Evolutionary conservation across 2,797 vertebrate genomes (phyloP).

Genomic region (Myoxocephalus aenaeus): DNA sequence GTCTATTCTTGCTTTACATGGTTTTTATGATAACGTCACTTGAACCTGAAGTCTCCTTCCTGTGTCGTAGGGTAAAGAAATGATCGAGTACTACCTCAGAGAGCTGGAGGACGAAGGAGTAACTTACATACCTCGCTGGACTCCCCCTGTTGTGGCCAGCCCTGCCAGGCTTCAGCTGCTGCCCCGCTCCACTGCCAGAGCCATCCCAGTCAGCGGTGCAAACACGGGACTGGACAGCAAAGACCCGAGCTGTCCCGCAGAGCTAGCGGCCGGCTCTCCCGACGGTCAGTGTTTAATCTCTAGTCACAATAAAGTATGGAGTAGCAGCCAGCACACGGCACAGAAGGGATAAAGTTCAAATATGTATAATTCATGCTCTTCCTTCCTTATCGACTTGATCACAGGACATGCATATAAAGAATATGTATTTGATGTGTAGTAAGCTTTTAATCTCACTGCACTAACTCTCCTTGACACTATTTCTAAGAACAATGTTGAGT

Average conservation of each 20-base stretch:
- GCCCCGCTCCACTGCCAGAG: constrained; percentile 63
- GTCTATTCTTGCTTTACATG: background rate
- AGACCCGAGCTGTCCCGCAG: constrained; percentile 75
- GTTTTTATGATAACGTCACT: background rate
- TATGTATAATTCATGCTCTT: background rate
- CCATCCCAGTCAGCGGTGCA: constrained; percentile 65
- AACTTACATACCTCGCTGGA: constrained; percentile 90
- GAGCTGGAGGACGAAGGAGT: constrained; percentile 92
- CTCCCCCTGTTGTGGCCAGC: constrained; percentile 64
- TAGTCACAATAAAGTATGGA: background rate
- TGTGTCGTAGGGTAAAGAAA: constrained; percentile 91
- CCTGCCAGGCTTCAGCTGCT: constrained; percentile 31
- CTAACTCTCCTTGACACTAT: background rate
- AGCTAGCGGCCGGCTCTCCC: constrained; percentile 81
- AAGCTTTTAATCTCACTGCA: background rate
- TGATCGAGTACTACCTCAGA: constrained; percentile 93
- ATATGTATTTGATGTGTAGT: background rate
- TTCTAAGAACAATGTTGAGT: background rate
- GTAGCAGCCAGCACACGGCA: background rate
- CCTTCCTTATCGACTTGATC: background rate
- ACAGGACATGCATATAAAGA: background rate
- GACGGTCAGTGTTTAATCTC: constrained; percentile 82
- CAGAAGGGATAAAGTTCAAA: background rate
- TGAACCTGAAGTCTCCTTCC: background rate
- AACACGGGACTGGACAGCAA: constrained; percentile 73